Percentiles rank a stretch among this genome's conserved stretches.
Conservation (phyloP, 2,113 vertebrate species). For the Dunckerocampus dactyliophorus region DNA sequence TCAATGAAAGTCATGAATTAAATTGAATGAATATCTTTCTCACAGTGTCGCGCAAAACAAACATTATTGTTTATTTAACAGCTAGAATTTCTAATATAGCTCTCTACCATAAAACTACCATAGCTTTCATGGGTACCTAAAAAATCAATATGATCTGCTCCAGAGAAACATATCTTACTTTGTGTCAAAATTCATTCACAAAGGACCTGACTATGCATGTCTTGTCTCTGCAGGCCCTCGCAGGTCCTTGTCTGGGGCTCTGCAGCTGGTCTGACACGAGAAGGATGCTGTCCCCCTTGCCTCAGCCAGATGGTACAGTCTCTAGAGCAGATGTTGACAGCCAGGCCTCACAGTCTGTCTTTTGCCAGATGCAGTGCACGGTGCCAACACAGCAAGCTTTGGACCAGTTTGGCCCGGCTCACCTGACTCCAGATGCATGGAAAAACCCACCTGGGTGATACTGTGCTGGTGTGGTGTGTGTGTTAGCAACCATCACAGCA, state of each 20-base stretch:
- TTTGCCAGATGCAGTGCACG: conserved; percentile 55
- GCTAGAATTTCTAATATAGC: too few relatives aligned
- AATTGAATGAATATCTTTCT: too few relatives aligned
- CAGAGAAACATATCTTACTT: conserved; percentile 28
- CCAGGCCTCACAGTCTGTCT: conserved; percentile 62
- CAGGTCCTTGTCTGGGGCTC: conserved; percentile 52
- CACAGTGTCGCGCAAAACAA: too few relatives aligned
- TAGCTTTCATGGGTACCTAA: too few relatives aligned
- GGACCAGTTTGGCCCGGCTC: conserved; percentile 48
- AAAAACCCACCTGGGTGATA: conserved; percentile 14
- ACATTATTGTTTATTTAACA: too few relatives aligned
- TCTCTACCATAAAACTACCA: too few relatives aligned
- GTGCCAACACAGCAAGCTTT: conserved; percentile 30
- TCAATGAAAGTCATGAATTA: too few relatives aligned
- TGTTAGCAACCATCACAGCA: not conserved
- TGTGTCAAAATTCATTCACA: conserved; percentile 32
- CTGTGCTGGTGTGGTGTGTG: not conserved
- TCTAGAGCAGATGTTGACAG: conserved; percentile 75
- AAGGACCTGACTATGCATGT: conserved; percentile 30
- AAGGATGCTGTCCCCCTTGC: conserved; percentile 48
- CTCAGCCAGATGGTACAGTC: conserved; percentile 67
- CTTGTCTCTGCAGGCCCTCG: conserved; percentile 45
- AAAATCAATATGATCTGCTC: conserved; percentile 11
- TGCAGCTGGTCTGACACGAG: conserved; percentile 62
- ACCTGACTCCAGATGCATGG: conserved; percentile 55